Percentiles rank a stretch among this genome's conserved stretches.
Evolutionary conservation across 2,888 invertebrate species (phyloP).

Genomic region (Desoria tigrina): DNA sequence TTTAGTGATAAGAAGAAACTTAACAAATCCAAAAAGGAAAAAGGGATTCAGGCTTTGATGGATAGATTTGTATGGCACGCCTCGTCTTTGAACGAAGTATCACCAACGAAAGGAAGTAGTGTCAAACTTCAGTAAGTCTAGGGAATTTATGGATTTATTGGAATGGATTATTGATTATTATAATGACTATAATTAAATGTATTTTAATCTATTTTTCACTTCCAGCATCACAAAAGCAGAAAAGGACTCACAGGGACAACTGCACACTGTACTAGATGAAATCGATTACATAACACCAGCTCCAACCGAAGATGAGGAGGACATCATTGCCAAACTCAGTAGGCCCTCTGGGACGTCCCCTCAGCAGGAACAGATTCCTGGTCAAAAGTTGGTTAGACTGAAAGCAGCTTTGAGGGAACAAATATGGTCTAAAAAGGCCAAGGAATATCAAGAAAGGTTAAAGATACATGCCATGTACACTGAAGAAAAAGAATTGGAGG

Average conservation of each 20-base stretch:
- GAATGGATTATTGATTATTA: background rate
- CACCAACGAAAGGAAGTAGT: constrained; percentile 59
- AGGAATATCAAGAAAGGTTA: constrained; percentile 54
- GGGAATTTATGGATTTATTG: constrained; percentile 44
- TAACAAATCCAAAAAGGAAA: constrained; percentile 56
- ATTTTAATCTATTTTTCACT: constrained; percentile 19
- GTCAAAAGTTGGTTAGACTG: constrained; percentile 36
- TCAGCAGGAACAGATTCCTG: constrained; percentile 30
- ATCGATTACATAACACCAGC: constrained; percentile 46
- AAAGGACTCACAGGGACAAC: constrained; percentile 54
- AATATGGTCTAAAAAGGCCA: constrained; percentile 49
- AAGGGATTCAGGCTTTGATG: constrained; percentile 68
- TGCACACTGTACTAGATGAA: constrained; percentile 54
- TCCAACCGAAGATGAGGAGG: constrained; percentile 37
- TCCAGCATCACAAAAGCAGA: constrained; percentile 57
- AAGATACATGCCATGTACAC: constrained; percentile 54
- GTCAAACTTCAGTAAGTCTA: constrained; percentile 64
- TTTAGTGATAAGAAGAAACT: constrained; percentile 57
- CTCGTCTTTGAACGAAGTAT: constrained; percentile 61
- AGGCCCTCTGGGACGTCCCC: constrained; percentile 24
- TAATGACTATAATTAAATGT: background rate
- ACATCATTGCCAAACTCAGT: constrained; percentile 5
- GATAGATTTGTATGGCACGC: constrained; percentile 70
- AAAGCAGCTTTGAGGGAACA: constrained; percentile 38
- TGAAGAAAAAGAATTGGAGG: constrained; percentile 55